Evolutionary conservation across 2,888 invertebrate species (phyloP).

Genomic region (Dicycla oo): DNA sequence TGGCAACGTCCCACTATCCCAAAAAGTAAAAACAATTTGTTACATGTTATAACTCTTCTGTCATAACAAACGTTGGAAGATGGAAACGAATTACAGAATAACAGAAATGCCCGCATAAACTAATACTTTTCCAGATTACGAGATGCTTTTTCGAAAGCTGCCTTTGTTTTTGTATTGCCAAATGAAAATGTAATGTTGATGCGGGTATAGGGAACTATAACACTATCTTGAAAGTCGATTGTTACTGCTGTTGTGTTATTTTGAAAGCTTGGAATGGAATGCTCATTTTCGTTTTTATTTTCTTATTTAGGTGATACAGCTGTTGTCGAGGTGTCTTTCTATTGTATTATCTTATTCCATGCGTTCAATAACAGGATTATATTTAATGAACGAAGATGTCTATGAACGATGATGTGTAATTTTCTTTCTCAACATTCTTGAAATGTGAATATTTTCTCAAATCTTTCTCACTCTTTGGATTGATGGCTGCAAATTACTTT

Average conservation of each 20-base stretch:
- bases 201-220: slow-evolving; percentile 50
- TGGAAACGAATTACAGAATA: slow-evolving; percentile 18
- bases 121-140: slow-evolving; percentile 25
- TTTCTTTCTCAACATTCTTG: slow-evolving; percentile 2
- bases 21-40: slow-evolving; percentile 26
- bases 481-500: slow-evolving; percentile 49
- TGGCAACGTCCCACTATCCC: slow-evolving; percentile 6
- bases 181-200: slow-evolving; percentile 39
- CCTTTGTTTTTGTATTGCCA: slow-evolving; percentile 27
- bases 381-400: neutral
- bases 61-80: slow-evolving; percentile 16
- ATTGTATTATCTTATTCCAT: neutral
- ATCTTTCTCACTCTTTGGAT: slow-evolving; percentile 42
- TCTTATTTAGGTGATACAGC: neutral
- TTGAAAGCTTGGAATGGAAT: slow-evolving; percentile 39
- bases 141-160: slow-evolving; percentile 49
- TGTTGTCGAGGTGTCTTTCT: neutral
- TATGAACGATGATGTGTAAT: too few species aligned
- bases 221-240: slow-evolving; percentile 29
- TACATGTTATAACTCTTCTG: slow-evolving; percentile 10
- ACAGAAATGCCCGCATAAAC: slow-evolving; percentile 49
- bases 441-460: slow-evolving; percentile 27
- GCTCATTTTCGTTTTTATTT: slow-evolving; percentile 11
- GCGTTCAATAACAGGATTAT: neutral
- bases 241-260: slow-evolving; percentile 18